These are phyloP conservation scores for Agrotis puta DNA, from an alignment of 2,888 invertebrate genomes.

Conservation along the genomic window DNA sequence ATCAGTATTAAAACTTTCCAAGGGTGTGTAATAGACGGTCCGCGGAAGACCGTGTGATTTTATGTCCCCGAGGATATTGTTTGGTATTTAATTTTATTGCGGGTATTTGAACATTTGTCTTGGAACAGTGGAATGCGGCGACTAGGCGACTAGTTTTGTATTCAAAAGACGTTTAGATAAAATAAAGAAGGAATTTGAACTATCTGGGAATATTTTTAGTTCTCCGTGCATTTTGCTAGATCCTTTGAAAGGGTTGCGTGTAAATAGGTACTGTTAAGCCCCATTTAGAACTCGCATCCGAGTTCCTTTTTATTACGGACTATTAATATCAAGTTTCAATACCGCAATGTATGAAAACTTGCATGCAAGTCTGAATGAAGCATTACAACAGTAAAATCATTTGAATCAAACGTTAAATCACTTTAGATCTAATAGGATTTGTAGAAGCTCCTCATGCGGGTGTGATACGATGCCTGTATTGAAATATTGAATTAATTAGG, in stretches of 20 bases:
- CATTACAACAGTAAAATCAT: not conserved
- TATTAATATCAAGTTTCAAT: too few species aligned
- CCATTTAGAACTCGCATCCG: too few species aligned
- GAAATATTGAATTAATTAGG: constrained; percentile 18
- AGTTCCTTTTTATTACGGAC: too few species aligned
- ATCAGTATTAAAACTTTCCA: constrained; percentile 79
- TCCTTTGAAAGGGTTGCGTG: not conserved
- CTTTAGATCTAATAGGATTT: not conserved
- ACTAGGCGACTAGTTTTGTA: constrained; percentile 6
- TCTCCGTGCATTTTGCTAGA: not conserved
- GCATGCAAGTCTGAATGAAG: too few species aligned
- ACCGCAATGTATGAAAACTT: too few species aligned
- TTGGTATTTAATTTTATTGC: constrained; percentile 57
- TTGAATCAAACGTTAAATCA: not conserved
- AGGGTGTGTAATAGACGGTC: constrained; percentile 62
- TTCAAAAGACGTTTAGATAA: constrained; percentile 11
- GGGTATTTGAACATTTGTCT: constrained; percentile 25
- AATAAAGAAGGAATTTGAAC: constrained; percentile 18
- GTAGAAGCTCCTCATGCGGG: not conserved
- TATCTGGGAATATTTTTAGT: not conserved
- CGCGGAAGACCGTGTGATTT: constrained; percentile 38
- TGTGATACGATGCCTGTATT: constrained; percentile 17
- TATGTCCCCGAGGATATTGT: constrained; percentile 47
- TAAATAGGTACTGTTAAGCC: not conserved
- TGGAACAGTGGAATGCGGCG: constrained; percentile 9